Evolutionary conservation across 1,140 invertebrate species (phyloP).

Genomic region (Heliconius nattereri): DNA sequence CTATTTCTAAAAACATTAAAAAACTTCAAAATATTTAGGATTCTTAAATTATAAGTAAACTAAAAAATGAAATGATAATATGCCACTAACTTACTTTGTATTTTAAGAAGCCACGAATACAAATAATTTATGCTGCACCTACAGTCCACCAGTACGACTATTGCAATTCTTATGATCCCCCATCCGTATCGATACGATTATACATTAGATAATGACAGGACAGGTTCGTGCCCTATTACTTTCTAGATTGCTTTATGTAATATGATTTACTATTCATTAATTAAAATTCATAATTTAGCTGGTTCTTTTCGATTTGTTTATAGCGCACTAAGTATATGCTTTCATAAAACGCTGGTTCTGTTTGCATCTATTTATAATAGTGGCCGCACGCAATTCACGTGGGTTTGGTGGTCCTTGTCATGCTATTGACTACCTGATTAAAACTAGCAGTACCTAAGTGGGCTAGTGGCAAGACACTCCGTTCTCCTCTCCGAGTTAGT

Average conservation of each 20-base stretch:
- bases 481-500: too few relatives aligned
- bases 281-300: not conserved
- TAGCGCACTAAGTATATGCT: not conserved
- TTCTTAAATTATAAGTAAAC: too few relatives aligned
- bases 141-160: slow-evolving; percentile 22
- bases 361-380: too few relatives aligned
- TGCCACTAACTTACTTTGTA: not conserved
- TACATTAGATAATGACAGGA: slow-evolving; percentile 56
- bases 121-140: slow-evolving; percentile 25
- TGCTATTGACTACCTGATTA: too few relatives aligned
- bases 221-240: slow-evolving; percentile 45
- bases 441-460: too few relatives aligned
- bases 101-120: slow-evolving; percentile 21
- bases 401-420: too few relatives aligned
- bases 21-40: too few relatives aligned
- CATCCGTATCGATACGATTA: slow-evolving; percentile 50
- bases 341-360: not conserved
- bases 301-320: not conserved
- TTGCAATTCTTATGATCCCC: slow-evolving; percentile 44
- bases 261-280: not conserved
- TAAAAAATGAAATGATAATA: too few relatives aligned
- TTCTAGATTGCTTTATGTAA: slow-evolving; percentile 43
- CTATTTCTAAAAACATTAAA: too few relatives aligned
- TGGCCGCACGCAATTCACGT: too few relatives aligned
- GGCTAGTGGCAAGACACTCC: too few relatives aligned